These are phyloP conservation scores for Drosophila nannoptera DNA, from an alignment of 1,140 invertebrate genomes.

Conservation along the genomic window DNA sequence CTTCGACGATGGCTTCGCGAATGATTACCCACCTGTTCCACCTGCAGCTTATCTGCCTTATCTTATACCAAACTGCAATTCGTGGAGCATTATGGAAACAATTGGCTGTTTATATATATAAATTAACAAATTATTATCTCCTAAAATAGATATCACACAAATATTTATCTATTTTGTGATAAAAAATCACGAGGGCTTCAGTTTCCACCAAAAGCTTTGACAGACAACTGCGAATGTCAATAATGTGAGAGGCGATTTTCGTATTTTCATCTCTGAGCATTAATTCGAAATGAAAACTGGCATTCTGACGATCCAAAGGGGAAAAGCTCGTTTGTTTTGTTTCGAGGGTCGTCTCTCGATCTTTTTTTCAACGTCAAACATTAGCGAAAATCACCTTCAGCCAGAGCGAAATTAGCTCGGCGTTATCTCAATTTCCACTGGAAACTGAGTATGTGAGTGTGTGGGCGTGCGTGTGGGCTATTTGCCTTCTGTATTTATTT, in stretches of 20 bases:
- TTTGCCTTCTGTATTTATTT: conserved; percentile 15
- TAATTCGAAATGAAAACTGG: conserved; percentile 44
- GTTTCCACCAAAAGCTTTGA: conserved; percentile 5
- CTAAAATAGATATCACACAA: background rate
- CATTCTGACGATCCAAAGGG: conserved; percentile 22
- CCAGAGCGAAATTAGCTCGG: conserved; percentile 48
- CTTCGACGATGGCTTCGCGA: too few relatives aligned
- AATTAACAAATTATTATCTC: too few relatives aligned
- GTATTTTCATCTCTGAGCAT: too few relatives aligned
- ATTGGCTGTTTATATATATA: too few relatives aligned
- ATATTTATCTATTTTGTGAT: background rate
- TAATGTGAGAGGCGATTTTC: conserved; percentile 6
- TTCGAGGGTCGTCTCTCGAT: conserved; percentile 30
- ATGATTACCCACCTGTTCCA: too few relatives aligned
- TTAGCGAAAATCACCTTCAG: conserved; percentile 61
- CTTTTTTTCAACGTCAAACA: conserved; percentile 36
- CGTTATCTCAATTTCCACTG: conserved; percentile 42
- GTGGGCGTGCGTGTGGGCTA: conserved; percentile 6
- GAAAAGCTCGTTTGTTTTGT: conserved; percentile 57
- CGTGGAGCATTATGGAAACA: too few relatives aligned
- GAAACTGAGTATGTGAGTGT: too few relatives aligned
- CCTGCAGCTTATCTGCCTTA: too few relatives aligned
- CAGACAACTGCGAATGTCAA: conserved; percentile 16
- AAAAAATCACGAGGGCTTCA: background rate
- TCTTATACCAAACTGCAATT: too few relatives aligned